phyloP scores from a whole-genome alignment of 1,140 invertebrate species.

The Venturia canescens region DNA sequence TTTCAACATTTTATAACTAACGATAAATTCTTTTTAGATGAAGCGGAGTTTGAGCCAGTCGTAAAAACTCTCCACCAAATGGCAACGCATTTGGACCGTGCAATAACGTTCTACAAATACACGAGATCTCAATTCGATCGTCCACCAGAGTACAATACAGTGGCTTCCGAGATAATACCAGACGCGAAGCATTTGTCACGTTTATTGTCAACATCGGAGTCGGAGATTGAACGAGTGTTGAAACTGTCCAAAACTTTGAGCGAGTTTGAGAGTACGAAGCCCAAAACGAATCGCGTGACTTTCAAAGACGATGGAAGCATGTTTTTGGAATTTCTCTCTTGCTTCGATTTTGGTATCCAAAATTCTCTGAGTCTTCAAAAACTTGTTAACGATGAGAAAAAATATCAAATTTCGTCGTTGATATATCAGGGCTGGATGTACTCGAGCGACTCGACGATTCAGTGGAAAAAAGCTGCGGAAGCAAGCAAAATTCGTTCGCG shows the following conservation, averaged over 20 bases:
- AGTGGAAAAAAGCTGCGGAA: slow-evolving; percentile 76
- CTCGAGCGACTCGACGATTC: slow-evolving; percentile 73
- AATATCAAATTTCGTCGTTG: slow-evolving; percentile 76
- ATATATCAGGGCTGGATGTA: slow-evolving; percentile 81
- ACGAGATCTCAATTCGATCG: slow-evolving; percentile 65
- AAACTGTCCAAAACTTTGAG: slow-evolving; percentile 65
- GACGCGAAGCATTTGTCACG: slow-evolving; percentile 59
- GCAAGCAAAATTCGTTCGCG: slow-evolving; percentile 78
- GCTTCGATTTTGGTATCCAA: slow-evolving; percentile 78
- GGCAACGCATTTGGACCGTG: slow-evolving; percentile 65
- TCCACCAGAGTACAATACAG: slow-evolving; percentile 69
- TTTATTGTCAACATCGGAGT: slow-evolving; percentile 66
- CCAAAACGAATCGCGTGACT: slow-evolving; percentile 66
- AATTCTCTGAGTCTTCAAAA: slow-evolving; percentile 66
- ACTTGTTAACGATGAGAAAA: slow-evolving; percentile 63
- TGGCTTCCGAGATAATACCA: slow-evolving; percentile 58
- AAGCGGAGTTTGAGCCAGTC: slow-evolving; percentile 64
- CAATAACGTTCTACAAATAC: slow-evolving; percentile 75
- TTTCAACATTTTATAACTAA: background rate
- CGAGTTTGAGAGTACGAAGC: slow-evolving; percentile 55
- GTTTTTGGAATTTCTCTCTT: slow-evolving; percentile 76
- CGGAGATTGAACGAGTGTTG: slow-evolving; percentile 67
- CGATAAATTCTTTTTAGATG: slow-evolving; percentile 55
- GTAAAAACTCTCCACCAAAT: slow-evolving; percentile 66
- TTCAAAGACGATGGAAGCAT: slow-evolving; percentile 70